Base-by-base conservation (phyloP, 2,113 vertebrate species). In the Pelobates fuscus region DNA sequence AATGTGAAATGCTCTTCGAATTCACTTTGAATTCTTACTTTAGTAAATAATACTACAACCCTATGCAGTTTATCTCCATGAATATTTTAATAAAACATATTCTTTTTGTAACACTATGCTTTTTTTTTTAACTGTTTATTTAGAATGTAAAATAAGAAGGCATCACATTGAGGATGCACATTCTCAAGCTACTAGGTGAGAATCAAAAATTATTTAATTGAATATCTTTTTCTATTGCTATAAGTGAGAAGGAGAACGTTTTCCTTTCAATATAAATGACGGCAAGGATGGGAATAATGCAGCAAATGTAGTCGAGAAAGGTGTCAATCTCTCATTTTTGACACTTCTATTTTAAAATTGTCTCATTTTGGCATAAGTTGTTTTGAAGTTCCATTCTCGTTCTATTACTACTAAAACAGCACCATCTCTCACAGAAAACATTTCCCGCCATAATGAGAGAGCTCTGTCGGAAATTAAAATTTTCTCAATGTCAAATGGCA, bases 291-390 rank as follows among this genome's bases (percentile, higher is more conserved):
- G 21, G 67, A 12, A 24, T 21, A 15, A 23, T 52, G 21, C 25
- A 46, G n/a, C 8, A 24, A 71, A 60, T 29, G 24, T 61, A 10
- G 21, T 27, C 23, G 10, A 5, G 7, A 63, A 71, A 62, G 18
- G 14, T 71, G 58, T 61, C 69, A 62, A 20, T 71, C 25, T 61
- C 60, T 62, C n/a, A 62, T 71, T 61, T 29, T 71, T 24, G 44
- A 44, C 32, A 17, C 49, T 15, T 41, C 6, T 46, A 26, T 61
- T 37, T 29, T n/a, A 24, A 49, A 15, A 24, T 12, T 8, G 3
- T 60, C 30, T 26, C 24, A 64, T 49, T 62, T 30, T 18, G 61
- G 23, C 23, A 25, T 37, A 37, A 24, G 24, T 26, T 5, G 23
- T 18, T 70, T 24, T 32, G 15, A 37, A 63, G 15, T 32, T 54